A percentile compares a stretch with the other conserved stretches of the same genome.
These are phyloP conservation scores for Cyclophora albipunctata DNA, from an alignment of 2,888 invertebrate genomes.

Conservation along the genomic window DNA sequence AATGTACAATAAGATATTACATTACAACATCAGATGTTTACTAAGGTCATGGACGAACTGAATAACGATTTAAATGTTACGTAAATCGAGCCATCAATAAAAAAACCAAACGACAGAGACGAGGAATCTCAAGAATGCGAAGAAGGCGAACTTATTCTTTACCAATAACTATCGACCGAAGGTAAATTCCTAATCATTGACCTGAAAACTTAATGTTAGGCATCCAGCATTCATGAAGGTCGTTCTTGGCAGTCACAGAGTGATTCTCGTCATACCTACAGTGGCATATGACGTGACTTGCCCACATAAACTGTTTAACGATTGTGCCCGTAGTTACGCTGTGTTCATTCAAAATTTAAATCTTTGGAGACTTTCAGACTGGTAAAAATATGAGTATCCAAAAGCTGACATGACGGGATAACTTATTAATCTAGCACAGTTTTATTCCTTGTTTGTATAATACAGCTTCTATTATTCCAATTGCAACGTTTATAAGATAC, in stretches of 20 bases:
- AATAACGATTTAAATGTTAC: no score
- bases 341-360: slow-evolving; percentile 40
- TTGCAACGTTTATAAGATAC: no score
- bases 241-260: slow-evolving; percentile 26
- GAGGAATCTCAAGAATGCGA: no score
- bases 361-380: slow-evolving; percentile 8
- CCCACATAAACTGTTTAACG: slow-evolving; percentile 32
- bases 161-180: slow-evolving; percentile 1
- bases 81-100: no score
- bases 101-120: no score
- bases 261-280: slow-evolving; percentile 32
- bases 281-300: slow-evolving; percentile 36
- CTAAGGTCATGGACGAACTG: no score
- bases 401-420: not conserved
- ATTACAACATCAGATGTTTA: no score
- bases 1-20: no score
- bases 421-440: not conserved
- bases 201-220: not conserved
- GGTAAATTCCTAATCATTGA: slow-evolving; percentile 1
- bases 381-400: not conserved
- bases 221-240: slow-evolving; percentile 3
- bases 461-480: no score
- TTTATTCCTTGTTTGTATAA: not conserved
- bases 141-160: no score
- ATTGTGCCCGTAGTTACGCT: slow-evolving; percentile 17